These are phyloP conservation scores for Vidua macroura DNA, from an alignment of 2,113 vertebrate genomes.

Conservation along the genomic window DNA sequence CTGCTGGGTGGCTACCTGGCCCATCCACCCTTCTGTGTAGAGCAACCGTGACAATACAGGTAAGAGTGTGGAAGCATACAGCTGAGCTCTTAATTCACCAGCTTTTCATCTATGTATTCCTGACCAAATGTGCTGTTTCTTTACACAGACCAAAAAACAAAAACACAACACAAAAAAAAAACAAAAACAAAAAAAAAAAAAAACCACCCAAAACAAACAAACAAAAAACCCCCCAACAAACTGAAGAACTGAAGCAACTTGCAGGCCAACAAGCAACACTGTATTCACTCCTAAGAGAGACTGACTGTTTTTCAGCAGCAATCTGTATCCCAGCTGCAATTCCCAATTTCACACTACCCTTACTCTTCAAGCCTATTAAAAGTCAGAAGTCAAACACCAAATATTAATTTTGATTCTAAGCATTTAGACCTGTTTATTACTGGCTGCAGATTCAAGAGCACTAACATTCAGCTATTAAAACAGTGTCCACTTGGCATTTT, in stretches of 20 bases:
- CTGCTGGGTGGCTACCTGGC: background rate
- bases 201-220: background rate
- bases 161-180: too few relatives aligned
- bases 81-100: background rate
- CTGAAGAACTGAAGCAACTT: background rate
- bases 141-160: background rate
- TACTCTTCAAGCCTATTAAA: background rate
- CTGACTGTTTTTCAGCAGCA: background rate
- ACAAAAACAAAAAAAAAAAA: background rate
- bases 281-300: background rate
- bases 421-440: background rate
- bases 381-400: background rate
- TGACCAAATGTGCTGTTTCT: background rate
- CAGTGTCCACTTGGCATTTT: background rate
- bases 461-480: background rate
- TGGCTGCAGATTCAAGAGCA: background rate
- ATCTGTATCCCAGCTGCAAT: background rate
- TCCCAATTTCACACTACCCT: background rate
- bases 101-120: background rate
- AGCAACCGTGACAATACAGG: rapidly evolving
- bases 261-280: background rate
- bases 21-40: background rate
- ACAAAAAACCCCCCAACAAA: background rate
- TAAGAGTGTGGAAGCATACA: background rate
- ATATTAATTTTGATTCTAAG: background rate